Evolutionary conservation across 2,888 invertebrate genomes (phyloP), one percentile per base, ranked within the genome.

Genomic region (Eupithecia insigniata): DNA sequence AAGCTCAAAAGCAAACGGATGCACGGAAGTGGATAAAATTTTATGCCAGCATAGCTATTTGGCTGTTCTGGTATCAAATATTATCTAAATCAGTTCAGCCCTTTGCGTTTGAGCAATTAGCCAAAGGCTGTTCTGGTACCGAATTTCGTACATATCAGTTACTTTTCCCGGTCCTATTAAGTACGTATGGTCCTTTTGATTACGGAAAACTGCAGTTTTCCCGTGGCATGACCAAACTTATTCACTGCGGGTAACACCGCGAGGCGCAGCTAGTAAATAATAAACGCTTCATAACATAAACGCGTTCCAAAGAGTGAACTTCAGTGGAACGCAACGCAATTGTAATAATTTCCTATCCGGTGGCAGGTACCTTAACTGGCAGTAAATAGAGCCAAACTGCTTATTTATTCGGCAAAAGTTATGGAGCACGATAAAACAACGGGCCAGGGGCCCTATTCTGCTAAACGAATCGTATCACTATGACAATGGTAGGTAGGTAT

Each of bases 391-490:
- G 81, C 81, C 77, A 75, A 90, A 89, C 85, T 82, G 85, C 83
- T 87, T 87, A 90, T 89, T 92, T 89, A 90, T 87, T 85, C 85
- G 76, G 67, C 77, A 83, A 84, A 89, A 92, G 88, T 92, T 90
- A 91, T 90, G 86, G 88, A 71, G 80, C 85, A 84, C 83, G 86
- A 89, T 86, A 90, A 89, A 92, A 89, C 87, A 88, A 58, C 62
- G 43, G 55, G 55, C 69, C 46, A 8, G 51, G 51, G n/a, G n/a
- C n/a, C 55, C 14, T 12, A 55, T 55, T 26, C 55, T 55, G 55
- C 14, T 55, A 55, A 26, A 12, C 22, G 3, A n/a, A 55, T 26
- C 55, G 12, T 8, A 10, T 51, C 22, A 22, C 46, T n/a, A 51
- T 51, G 46, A 51, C 46, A n/a, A 51, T 51, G 22, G 46, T n/a